phyloP scores from a whole-genome alignment of 2,797 vertebrate genomes.

The Centroberyx gerrardi region DNA sequence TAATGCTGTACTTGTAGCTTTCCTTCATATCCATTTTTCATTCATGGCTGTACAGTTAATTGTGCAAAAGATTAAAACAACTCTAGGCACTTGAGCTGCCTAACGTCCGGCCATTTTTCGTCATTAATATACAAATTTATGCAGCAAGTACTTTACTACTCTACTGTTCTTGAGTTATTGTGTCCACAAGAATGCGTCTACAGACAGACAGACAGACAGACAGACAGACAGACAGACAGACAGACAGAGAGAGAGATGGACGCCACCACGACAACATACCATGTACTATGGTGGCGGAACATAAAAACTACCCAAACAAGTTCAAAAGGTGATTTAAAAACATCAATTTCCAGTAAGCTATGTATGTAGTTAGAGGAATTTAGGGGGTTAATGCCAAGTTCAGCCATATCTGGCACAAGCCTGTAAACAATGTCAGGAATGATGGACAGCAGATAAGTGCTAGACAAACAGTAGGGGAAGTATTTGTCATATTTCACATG shows the following conservation, averaged over 20 bases:
- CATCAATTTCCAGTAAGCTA: slow-evolving; percentile 17
- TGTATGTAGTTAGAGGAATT: slow-evolving; percentile 38
- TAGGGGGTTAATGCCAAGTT: slow-evolving; percentile 34
- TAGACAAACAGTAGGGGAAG: slow-evolving; percentile 43
- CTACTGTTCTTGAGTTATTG: background rate
- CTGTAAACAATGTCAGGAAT: slow-evolving; percentile 58
- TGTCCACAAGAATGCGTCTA: no score
- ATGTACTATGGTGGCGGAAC: background rate
- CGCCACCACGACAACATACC: no score
- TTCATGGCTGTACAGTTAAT: background rate
- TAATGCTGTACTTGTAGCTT: background rate
- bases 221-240: no score
- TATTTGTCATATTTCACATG: slow-evolving; percentile 50
- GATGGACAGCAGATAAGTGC: slow-evolving; percentile 64
- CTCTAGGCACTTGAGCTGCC: no score
- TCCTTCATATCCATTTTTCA: slow-evolving; percentile 15
- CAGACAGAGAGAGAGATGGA: no score
- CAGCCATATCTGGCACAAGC: slow-evolving; percentile 47
- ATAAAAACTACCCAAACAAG: slow-evolving; percentile 10
- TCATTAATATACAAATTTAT: no score
- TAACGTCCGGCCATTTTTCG: no score
- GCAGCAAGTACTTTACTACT: no score
- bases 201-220: no score
- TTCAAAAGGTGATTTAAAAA: background rate
- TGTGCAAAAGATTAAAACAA: no score